A percentile compares a stretch with the other conserved stretches of the same genome.
Evolutionary conservation across 2,888 invertebrate genomes (phyloP).

Genomic region (Oxystoma pomonae): DNA sequence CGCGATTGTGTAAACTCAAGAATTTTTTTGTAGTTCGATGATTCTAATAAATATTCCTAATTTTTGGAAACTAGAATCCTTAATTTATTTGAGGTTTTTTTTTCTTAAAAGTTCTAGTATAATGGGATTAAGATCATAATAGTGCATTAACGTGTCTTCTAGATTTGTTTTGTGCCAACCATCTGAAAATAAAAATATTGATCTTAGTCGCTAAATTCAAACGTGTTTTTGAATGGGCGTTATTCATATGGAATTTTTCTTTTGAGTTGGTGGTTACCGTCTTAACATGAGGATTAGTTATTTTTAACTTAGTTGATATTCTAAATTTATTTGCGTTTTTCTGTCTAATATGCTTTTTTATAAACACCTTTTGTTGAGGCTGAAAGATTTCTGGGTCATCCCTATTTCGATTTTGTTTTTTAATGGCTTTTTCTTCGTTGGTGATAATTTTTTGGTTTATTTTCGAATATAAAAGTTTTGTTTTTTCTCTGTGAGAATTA

Average conservation of each 20-base stretch:
- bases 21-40: background rate
- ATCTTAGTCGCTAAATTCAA: background rate
- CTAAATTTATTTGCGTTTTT: background rate
- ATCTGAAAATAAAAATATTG: background rate
- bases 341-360: background rate
- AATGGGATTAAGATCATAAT: background rate
- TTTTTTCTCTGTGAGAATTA: slow-evolving; percentile 5
- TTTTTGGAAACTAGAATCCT: background rate
- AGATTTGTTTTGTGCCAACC: background rate
- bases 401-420: slow-evolving; percentile 2
- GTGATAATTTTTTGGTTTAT: slow-evolving; percentile 4
- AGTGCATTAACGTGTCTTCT: slow-evolving; percentile 2
- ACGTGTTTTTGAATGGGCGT: slow-evolving; percentile 2
- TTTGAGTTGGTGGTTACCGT: slow-evolving; percentile 9
- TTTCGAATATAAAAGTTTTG: slow-evolving; percentile 9
- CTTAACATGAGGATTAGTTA: background rate
- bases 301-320: slow-evolving; percentile 1
- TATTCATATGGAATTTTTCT: slow-evolving; percentile 12
- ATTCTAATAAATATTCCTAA: background rate
- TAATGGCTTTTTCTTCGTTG: slow-evolving; percentile 3
- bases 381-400: slow-evolving; percentile 1
- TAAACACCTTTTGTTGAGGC: background rate
- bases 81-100: background rate
- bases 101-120: background rate
- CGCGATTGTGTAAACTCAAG: background rate